Evolutionary conservation across 2,888 invertebrate species (phyloP), one percentile per base, ranked within the genome.

Genomic region (Deilephila elpenor): DNA sequence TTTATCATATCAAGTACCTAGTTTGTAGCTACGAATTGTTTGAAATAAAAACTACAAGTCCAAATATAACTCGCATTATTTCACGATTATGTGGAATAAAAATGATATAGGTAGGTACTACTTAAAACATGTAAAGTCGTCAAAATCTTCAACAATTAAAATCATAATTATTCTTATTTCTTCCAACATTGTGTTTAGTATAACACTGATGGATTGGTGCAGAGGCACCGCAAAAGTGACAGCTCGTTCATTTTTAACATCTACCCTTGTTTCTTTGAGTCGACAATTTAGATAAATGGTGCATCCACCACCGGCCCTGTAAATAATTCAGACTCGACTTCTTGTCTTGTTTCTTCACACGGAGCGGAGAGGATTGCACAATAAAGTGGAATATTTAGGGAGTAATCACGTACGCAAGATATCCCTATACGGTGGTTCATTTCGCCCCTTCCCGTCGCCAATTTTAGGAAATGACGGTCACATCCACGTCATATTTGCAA

Each of bases 231-330:
- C 84, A 83, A 81, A 86, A 85, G 84, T 88, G 90, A 88, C 88
- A 85, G 86, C 86, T 86, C 86, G 85, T 91, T 89, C 89, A 92
- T 92, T 92, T 93, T 92, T 91, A 91, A 91, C 89, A 84, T 87
- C 78, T 83, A 81, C 83, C 86, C 85, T 83, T 83, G 83, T 82
- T 83, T 82, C 67, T 67, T 67, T 81, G 85, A 88, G 88, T 86
- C 89, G 89, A 91, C 91, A 91, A 93, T 93, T 93, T 92, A 89
- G 90, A 92, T 92, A 93, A 93, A 93, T 93, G 91, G 90, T 90
- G 87, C 86, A 90, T 89, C 88, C 89, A 83, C 84, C 86, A 89
- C 84, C 91, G 84, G 82, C 89, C 84, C 78, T 79, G 87, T 94
- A 89, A 92, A 93, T 93, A 90, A 94, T 93, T 93, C 91, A 93